Base-by-base conservation (phyloP, 2,797 vertebrate species). In the Lagodon rhomboides region DNA sequence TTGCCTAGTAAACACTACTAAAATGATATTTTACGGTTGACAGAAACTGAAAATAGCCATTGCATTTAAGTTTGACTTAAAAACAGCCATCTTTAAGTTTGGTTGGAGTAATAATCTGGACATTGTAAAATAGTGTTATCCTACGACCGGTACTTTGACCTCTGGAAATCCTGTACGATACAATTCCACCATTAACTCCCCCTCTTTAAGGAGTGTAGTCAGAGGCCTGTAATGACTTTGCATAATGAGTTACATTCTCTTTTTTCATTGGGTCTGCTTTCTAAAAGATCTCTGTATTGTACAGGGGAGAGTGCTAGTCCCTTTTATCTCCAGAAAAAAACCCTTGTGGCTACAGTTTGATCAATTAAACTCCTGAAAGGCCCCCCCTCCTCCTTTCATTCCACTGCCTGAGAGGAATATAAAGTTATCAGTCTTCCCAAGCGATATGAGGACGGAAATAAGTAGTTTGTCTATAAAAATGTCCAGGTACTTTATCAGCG, bases 401-500 rank as follows among this genome's bases (percentile, higher is more conserved):
- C 80, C 82, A 80, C 87, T 82, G 94, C 92, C 94, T 93, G 86
- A 90, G 92, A 95, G 93, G 93, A 95, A 96, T 95, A 95, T 93
- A 96, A 95, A 95, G 94, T 95, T 95, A 96, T 96, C 95, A 93
- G 94, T 95, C 93, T 94, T 94, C 90, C 92, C 87, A 85, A 94
- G 94, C 86, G 93, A 95, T 94, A 94, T 91, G 93, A 93, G 92
- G 89, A 92, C 86, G 89, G 94, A 95, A 96, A 95, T 95, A 96
- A 96, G 95, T 95, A 95, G 95, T 95, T 95, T 95, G 95, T 96
- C 95, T 96, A 95, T 95, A 96, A 96, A 96, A 96, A 94, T 94
- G 95, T 95, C 89, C 93, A 94, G 93, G 94, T 96, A 93, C 94
- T 96, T 96, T 96, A 95, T 96, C 95, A 95, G 94, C 75, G 79